phyloP scores from a whole-genome alignment of 2,797 vertebrate genomes.

The Benthosema pterotum region DNA sequence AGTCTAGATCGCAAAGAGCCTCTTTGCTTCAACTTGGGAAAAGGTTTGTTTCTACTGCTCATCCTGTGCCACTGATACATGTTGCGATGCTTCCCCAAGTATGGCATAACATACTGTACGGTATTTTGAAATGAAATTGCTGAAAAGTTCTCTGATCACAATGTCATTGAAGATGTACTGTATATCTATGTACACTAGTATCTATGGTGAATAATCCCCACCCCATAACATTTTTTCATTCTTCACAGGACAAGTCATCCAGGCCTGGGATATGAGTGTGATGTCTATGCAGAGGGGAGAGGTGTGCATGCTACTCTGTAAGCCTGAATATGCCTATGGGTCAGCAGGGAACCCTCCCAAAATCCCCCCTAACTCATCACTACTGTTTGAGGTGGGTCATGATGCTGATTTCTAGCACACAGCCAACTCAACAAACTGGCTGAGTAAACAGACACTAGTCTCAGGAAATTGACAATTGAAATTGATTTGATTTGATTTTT shows the following conservation, averaged over 20 bases:
- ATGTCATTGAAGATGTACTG: no score
- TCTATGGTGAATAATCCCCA: no score
- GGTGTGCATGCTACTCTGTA: slow-evolving; percentile 88
- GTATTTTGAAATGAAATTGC: no score
- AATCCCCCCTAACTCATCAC: slow-evolving; percentile 89
- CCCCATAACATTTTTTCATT: slow-evolving; percentile 31
- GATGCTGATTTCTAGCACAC: neutral
- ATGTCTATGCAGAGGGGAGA: slow-evolving; percentile 94
- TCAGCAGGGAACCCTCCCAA: slow-evolving; percentile 87
- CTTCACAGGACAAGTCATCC: slow-evolving; percentile 91
- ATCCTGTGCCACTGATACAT: no score
- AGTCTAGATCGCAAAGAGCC: slow-evolving; percentile 90
- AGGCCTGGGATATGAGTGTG: slow-evolving; percentile 93
- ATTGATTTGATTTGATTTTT: no score
- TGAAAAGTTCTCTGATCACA: no score
- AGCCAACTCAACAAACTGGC: no score
- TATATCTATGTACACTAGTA: no score
- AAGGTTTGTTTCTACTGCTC: slow-evolving; percentile 73
- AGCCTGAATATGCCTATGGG: slow-evolving; percentile 92
- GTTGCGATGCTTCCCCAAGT: no score
- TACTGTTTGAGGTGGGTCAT: slow-evolving; percentile 89
- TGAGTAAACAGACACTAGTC: no score
- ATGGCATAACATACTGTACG: no score
- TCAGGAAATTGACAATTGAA: no score
- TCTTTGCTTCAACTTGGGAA: slow-evolving; percentile 92